Base-by-base conservation (phyloP, 2,888 invertebrate species). In the Acronicta leporina region DNA sequence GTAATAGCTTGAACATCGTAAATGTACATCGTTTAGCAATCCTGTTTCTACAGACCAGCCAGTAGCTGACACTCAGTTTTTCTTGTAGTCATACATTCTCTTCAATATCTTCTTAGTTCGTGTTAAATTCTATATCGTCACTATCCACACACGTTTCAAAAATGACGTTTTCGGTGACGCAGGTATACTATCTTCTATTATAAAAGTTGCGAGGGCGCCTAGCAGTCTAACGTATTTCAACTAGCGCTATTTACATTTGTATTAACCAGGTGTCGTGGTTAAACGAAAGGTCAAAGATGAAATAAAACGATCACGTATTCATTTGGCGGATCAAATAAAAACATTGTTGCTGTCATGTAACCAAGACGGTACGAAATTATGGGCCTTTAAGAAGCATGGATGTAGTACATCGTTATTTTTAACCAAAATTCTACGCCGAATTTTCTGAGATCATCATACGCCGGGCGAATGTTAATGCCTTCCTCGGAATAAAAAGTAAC, bases 371-470 rank as follows among this genome's bases (percentile, higher is more conserved):
- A 54, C 40, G 60, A 75, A 61, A 59, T 64, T 46, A 61, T 72
- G 50, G 60, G 10, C 57, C 56, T 48, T 48, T 16, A 44, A 51
- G 41, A 27, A 58, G 54, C 38, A 50, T 40, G 33, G 11, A 11
- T 10, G 33, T 33, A 11, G 43, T 43, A 55, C 53, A 63, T 67
- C 64, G 60, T 68, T 66, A 75, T 75, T 75, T 73, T 69, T 63
- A 69, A 70, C 49, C 50, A 50, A 52, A 74, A 46, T 46, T 63
- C 33, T 68, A 68, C 69, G 67, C 59, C 75, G 71, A 77, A 81
- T 71, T 56, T 68, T 75, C 66, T 80, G 81, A 81, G 77, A 76
- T 80, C 82, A 82, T 78, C 77, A 69, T 49, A 67, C 73, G 74
- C 68, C 53, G 57, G 60, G 64, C 62, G 83, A 81, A 83, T 82